Evolutionary conservation across 2,888 invertebrate genomes (phyloP).

Genomic region (Drosophila rellima): DNA sequence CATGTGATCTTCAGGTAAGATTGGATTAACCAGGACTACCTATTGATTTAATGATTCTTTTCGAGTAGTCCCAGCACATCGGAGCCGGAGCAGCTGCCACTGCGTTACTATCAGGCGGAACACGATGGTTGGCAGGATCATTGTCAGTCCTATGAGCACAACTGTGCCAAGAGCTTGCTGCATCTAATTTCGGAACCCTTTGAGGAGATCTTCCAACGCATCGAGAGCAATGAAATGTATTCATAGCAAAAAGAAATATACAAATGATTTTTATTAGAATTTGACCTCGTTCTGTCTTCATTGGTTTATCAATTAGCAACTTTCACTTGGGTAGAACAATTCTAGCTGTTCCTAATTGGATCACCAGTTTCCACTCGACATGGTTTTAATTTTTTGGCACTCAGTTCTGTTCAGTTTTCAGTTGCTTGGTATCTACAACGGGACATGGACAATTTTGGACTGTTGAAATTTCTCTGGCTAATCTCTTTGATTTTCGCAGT

Average conservation of each 20-base stretch:
- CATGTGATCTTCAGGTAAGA: constrained; percentile 90
- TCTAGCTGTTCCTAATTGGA: constrained; percentile 46
- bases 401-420: constrained; percentile 21
- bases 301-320: constrained; percentile 62
- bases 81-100: constrained; percentile 74
- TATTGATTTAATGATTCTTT: too few species aligned
- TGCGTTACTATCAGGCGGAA: constrained; percentile 82
- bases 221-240: constrained; percentile 54
- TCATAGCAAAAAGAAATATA: constrained; percentile 2
- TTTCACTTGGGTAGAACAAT: constrained; percentile 54
- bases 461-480: background rate
- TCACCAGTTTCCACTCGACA: constrained; percentile 23
- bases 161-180: constrained; percentile 77
- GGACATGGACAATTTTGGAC: constrained; percentile 1
- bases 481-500: background rate
- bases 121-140: constrained; percentile 76
- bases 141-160: constrained; percentile 69
- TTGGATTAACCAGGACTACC: too few species aligned
- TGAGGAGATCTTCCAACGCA: constrained; percentile 66
- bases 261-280: background rate
- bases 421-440: constrained; percentile 9
- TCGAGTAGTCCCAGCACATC: constrained; percentile 79
- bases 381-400: background rate
- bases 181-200: constrained; percentile 81
- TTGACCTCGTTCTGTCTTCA: constrained; percentile 35